Conservation (phyloP, 2,888 invertebrate species). For the Onthophagus sagittarius region DNA sequence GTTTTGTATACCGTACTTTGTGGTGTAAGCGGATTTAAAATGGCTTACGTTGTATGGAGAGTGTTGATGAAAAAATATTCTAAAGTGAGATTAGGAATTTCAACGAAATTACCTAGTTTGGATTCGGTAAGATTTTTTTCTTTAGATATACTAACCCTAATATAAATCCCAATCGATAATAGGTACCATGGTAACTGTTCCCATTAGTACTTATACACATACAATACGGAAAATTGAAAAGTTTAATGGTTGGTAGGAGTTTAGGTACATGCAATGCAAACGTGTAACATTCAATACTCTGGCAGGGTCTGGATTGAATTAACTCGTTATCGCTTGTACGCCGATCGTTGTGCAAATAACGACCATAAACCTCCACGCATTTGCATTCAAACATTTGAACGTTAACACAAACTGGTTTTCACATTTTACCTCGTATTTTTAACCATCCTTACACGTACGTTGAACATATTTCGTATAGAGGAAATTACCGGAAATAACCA, state of each 20-base stretch:
- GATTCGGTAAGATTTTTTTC: constrained; percentile 21
- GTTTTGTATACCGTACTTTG: background rate
- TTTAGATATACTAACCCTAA: too few species aligned
- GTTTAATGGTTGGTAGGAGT: background rate
- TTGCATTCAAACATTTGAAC: background rate
- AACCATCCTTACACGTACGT: too few species aligned
- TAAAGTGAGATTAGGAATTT: constrained; percentile 54
- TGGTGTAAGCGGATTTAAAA: constrained; percentile 31
- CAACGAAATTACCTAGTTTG: constrained; percentile 34
- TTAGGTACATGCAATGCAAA: background rate
- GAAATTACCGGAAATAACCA: too few species aligned
- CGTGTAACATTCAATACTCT: background rate
- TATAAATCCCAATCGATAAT: too few species aligned
- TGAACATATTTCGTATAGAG: too few species aligned
- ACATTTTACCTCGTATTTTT: too few species aligned
- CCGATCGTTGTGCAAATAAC: background rate
- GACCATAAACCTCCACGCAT: background rate
- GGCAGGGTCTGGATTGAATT: background rate
- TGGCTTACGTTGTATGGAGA: constrained; percentile 60
- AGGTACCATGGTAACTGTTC: background rate
- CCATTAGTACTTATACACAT: background rate
- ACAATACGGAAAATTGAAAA: background rate
- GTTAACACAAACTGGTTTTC: background rate
- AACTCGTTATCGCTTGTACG: background rate
- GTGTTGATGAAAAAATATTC: constrained; percentile 60